Evolutionary conservation across 1,140 invertebrate genomes (phyloP).

Genomic region (Bombus pascuorum): DNA sequence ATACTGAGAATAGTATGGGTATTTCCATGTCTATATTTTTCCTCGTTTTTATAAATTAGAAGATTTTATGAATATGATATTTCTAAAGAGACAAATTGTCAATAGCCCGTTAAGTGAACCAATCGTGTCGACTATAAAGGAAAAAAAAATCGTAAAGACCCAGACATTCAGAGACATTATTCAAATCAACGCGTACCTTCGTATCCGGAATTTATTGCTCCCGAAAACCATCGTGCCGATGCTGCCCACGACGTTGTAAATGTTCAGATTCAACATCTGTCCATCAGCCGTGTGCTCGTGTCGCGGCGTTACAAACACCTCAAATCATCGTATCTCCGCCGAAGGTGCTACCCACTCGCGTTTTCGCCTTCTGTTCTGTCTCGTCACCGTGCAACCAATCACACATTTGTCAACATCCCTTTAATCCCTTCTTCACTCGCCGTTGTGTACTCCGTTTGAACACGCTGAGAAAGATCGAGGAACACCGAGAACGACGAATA

Average conservation of each 20-base stretch:
- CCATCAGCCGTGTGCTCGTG: slow-evolving; percentile 34
- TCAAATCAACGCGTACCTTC: slow-evolving; percentile 80
- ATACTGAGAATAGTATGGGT: neutral
- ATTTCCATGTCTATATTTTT: neutral
- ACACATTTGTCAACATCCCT: slow-evolving; percentile 48
- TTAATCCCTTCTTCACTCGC: neutral
- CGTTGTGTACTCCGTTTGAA: neutral
- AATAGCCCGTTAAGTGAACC: neutral
- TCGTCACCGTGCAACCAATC: slow-evolving; percentile 48
- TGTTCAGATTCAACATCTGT: slow-evolving; percentile 78
- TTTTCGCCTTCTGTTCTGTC: slow-evolving; percentile 12
- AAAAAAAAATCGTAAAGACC: neutral
- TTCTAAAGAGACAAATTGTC: neutral
- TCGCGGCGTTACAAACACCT: slow-evolving; percentile 24
- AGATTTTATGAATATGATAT: neutral
- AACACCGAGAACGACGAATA: neutral
- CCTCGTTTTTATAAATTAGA: too few species aligned
- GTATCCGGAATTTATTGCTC: slow-evolving; percentile 85
- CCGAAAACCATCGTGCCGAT: slow-evolving; percentile 85
- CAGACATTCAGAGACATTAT: neutral
- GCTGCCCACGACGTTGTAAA: slow-evolving; percentile 75
- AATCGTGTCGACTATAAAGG: neutral
- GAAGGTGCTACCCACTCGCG: neutral
- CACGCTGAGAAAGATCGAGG: neutral
- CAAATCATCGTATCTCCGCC: slow-evolving; percentile 52